These are phyloP conservation scores for Aldabrachelys gigantea DNA, from an alignment of 2,113 vertebrate species.

Conservation along the genomic window DNA sequence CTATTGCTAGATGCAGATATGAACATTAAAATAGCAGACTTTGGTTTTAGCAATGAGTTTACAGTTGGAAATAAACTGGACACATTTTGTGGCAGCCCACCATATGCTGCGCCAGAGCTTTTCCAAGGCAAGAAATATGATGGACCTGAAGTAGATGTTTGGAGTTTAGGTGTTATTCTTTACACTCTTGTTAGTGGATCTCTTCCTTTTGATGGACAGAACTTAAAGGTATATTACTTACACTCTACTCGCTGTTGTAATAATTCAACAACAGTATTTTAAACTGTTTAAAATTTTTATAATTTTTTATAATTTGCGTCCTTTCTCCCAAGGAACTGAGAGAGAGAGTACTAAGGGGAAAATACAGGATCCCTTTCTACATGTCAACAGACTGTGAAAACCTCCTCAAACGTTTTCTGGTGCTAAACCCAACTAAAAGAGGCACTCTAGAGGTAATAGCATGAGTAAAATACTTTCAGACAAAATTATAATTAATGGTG, in stretches of 20 bases:
- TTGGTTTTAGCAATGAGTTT: slow-evolving; percentile 99
- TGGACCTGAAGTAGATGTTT: slow-evolving; percentile 97
- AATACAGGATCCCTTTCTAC: slow-evolving; percentile 99
- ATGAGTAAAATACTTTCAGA: slow-evolving; percentile 27
- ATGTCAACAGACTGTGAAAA: slow-evolving; percentile 99
- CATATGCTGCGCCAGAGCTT: slow-evolving; percentile 96
- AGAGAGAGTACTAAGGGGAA: slow-evolving; percentile 96
- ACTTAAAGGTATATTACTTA: slow-evolving; percentile 88
- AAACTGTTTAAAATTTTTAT: no score
- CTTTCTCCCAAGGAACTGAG: slow-evolving; percentile 87
- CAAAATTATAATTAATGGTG: background rate
- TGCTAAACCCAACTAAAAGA: slow-evolving; percentile 96
- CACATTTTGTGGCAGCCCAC: slow-evolving; percentile 97
- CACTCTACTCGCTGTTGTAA: rapidly evolving
- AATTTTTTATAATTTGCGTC: background rate
- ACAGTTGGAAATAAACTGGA: slow-evolving; percentile 97
- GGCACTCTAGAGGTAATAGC: slow-evolving; percentile 96
- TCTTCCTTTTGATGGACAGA: slow-evolving; percentile 97
- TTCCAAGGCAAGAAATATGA: slow-evolving; percentile 99
- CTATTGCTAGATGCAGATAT: slow-evolving; percentile 97
- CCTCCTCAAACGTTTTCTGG: slow-evolving; percentile 98
- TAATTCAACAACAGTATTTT: background rate
- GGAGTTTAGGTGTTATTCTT: slow-evolving; percentile 98
- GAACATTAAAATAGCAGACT: slow-evolving; percentile 99
- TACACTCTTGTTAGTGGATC: slow-evolving; percentile 98